Conservation (phyloP, 30 jellyfish, hydroid and myxozoan species). For the Cassiopea xamachana region DNA sequence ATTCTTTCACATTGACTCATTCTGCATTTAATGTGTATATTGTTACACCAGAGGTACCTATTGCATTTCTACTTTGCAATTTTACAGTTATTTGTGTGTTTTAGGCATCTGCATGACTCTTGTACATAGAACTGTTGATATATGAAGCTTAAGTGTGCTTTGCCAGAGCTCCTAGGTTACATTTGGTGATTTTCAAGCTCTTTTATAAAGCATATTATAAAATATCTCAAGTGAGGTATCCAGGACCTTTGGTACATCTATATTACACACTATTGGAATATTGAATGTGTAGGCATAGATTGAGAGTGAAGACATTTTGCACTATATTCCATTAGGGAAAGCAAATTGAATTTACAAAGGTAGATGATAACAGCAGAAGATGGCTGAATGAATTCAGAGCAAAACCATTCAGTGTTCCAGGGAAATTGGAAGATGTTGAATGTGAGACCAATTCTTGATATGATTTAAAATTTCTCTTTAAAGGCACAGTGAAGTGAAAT, state of each 20-base stretch:
- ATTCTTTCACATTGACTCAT: conserved; percentile 93
- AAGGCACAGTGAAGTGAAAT: too few species aligned
- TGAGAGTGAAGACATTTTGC: too few species aligned
- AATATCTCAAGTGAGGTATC: too few species aligned
- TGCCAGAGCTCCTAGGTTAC: not conserved
- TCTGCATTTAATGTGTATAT: conserved; percentile 92
- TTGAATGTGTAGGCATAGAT: not conserved
- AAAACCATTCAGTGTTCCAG: conserved; percentile 93
- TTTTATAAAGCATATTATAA: not conserved
- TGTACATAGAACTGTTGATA: too few species aligned
- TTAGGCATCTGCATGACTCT: too few species aligned
- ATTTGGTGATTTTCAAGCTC: not conserved
- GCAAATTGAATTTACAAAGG: conserved; percentile 77
- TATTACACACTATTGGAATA: not conserved
- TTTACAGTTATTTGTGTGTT: not conserved
- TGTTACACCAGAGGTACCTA: conserved; percentile 87
- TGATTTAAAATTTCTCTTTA: too few species aligned
- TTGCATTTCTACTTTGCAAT: not conserved
- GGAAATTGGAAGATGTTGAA: conserved; percentile 93
- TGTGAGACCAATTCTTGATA: conserved; percentile 9
- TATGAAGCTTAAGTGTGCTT: not conserved
- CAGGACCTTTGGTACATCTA: not conserved
- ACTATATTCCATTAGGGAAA: conserved; percentile 48
- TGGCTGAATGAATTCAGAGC: conserved; percentile 94
- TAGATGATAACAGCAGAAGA: conserved; percentile 87